Base-by-base conservation (phyloP, 2,113 vertebrate species). In the Cromileptes altivelis region DNA sequence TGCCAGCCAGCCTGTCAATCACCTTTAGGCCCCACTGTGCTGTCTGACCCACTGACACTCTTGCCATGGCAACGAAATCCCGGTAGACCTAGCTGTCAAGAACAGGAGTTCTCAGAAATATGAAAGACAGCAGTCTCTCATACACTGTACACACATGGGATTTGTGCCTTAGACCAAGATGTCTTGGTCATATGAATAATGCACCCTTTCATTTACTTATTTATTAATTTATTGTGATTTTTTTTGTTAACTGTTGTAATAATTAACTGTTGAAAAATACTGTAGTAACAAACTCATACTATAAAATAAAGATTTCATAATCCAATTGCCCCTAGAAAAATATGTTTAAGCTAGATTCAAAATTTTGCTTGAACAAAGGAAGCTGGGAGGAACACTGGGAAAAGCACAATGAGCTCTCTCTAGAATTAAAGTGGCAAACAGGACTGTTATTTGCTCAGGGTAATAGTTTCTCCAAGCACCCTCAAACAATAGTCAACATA, bases 51-150 rank as follows among this genome's bases (percentile, higher is more conserved):
- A 74, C 63, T 87, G 80, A 56, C 90, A 85, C 64, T 81, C 78
- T 91, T 49, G 70, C 92, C 87, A 87, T 90, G 79, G 87, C 80
- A 85, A 85, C 80, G n/a, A 75, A 88, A 78, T 90, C 94, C 92
- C 93, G 69, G 56, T 64, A 86, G 89, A 87, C 75, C 78, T 78
- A 62, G 87, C 92, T 95, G 93, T 94, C 93, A 92, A 85, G 88
- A 90, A 57, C 60, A 58, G 77, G 60, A 82, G 80, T 67, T 91
- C 84, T 89, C 64, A 70, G 82, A 90, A 74, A 84, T 79, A 84
- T 88, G 81, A 92, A 91, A 90, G 84, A 91, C 88, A 69, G 70
- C 87, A 70, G 62, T 69, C 55, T 89, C 78, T 90, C 78, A 93
- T 87, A 80, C 84, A 23, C 56, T 61, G 60, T 52, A 63, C 57